Evolutionary conservation across 2,888 invertebrate species (phyloP), one percentile per base, ranked within the genome.

Genomic region (Clistopyga incitator): DNA sequence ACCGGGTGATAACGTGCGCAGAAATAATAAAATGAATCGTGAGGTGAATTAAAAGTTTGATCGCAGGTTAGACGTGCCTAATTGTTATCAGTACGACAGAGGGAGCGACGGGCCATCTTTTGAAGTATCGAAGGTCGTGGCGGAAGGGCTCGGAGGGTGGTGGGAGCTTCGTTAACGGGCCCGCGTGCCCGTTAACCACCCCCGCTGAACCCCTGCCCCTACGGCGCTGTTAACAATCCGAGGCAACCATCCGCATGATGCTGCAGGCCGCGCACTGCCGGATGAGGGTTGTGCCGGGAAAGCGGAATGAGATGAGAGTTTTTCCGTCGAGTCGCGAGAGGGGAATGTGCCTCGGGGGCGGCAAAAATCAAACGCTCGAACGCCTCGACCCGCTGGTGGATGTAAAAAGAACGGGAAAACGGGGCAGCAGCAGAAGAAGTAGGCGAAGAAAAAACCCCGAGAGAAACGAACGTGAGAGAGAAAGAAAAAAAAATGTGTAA

Each of bases 301-400:
- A 67, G 23, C 29, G 54, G 61, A 15, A 71, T 64, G 78, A 72
- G 72, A 76, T 59, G 75, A 59, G 77, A 72, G 72, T 68, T 80
- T 80, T 84, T 84, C 65, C 71, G 54, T 38, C 75, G 25, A 42
- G 47, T n/a, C 45, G 65, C 2, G 50, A 10, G 74, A 38, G 34
- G 29, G 23, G 47, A 71, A 71, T 75, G 52, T 45, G 71, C 78
- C 82, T 78, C 59, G 64, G 81, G 80, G 79, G 77, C 67, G 75
- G 82, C 78, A 75, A 85, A 78, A 85, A 85, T 85, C 85, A 84
- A 85, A 85, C 85, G 84, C 84, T 82, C 78, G 80, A 84, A 84
- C 80, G 80, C 84, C 75, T 85, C 78, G 70, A 29, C 54, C 45
- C 59, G 67, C 50, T 45, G 61, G 61, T 68, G 61, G 29, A 82